Percentiles rank a stretch among this genome's conserved stretches.
These are phyloP conservation scores for Drosophila trichaetosa DNA, from an alignment of 2,888 invertebrate genomes.

Conservation along the genomic window DNA sequence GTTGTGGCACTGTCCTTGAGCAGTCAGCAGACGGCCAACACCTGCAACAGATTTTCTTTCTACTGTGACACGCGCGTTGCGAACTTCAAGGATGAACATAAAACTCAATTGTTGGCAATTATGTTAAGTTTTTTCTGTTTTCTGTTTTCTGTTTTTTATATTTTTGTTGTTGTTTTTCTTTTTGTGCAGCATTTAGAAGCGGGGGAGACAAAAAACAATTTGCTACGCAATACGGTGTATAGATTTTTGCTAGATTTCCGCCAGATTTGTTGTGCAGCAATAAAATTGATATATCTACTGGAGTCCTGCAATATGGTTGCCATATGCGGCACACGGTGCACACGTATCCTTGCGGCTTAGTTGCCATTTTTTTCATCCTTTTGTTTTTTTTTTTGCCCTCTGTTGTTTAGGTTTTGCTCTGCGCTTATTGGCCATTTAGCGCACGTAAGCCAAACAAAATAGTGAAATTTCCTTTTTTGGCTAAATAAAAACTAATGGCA, in stretches of 20 bases:
- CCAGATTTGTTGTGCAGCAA: constrained; percentile 60
- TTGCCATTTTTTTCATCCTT: constrained; percentile 41
- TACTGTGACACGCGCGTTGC: constrained; percentile 55
- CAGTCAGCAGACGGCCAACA: constrained; percentile 20
- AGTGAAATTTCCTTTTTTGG: constrained; percentile 52
- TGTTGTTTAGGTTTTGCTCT: constrained; percentile 15
- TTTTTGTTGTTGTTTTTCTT: neutral
- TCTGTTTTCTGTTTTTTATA: constrained; percentile 8
- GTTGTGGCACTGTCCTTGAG: constrained; percentile 45
- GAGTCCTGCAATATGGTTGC: constrained; percentile 64
- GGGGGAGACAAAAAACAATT: constrained; percentile 36
- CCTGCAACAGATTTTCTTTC: constrained; percentile 44
- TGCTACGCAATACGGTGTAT: constrained; percentile 54
- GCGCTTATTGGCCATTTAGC: constrained; percentile 81
- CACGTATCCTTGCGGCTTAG: constrained; percentile 67
- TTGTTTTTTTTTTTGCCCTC: constrained; percentile 6
- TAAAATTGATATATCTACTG: constrained; percentile 79
- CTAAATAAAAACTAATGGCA: constrained; percentile 79
- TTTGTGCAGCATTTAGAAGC: constrained; percentile 11
- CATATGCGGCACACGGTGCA: constrained; percentile 51
- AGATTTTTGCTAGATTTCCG: neutral
- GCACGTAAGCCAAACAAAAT: constrained; percentile 75
- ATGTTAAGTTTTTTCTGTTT: constrained; percentile 33
- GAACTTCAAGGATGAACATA: constrained; percentile 60
- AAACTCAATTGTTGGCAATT: constrained; percentile 73